Percentiles rank a stretch among this genome's conserved stretches.
phyloP scores from a whole-genome alignment of 2,888 invertebrate species.

The Eupeodes latifasciatus region DNA sequence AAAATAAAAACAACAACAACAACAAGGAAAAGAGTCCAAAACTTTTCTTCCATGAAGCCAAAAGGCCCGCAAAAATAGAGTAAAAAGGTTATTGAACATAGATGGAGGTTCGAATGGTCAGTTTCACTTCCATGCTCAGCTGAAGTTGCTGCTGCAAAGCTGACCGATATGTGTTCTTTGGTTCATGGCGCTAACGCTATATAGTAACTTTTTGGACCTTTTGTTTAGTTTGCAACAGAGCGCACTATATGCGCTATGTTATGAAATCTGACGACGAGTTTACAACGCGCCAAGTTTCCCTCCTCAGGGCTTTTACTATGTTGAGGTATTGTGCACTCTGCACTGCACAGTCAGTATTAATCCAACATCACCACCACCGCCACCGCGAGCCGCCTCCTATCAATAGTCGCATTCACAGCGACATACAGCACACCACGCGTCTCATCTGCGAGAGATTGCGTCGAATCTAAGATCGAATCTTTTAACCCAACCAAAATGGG shows the following conservation, averaged over 20 bases:
- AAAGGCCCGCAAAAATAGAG: constrained; percentile 5
- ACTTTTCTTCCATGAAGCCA: constrained; percentile 45
- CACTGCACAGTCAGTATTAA: not conserved
- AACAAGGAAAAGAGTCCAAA: constrained; percentile 50
- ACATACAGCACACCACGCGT: constrained; percentile 40
- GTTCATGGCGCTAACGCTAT: constrained; percentile 63
- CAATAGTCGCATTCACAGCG: not conserved
- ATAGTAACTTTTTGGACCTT: constrained; percentile 58
- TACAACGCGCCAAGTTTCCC: constrained; percentile 69
- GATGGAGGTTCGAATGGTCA: constrained; percentile 52
- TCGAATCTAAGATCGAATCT: constrained; percentile 73
- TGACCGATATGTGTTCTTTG: constrained; percentile 65
- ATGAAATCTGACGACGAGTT: constrained; percentile 76
- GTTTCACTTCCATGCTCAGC: constrained; percentile 7
- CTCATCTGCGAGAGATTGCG: constrained; percentile 65
- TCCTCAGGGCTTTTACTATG: constrained; percentile 54
- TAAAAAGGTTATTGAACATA: constrained; percentile 55
- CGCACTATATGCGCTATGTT: constrained; percentile 52
- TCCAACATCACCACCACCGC: not conserved
- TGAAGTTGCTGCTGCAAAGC: constrained; percentile 7
- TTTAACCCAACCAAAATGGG: constrained; percentile 49
- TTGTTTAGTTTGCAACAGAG: constrained; percentile 20
- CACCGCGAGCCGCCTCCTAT: constrained; percentile 13
- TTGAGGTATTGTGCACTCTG: not conserved
- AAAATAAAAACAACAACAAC: constrained; percentile 20